Evolutionary conservation across 2,888 invertebrate genomes (phyloP), one percentile per base, ranked within the genome.

Genomic region (Allolobophora icterica): DNA sequence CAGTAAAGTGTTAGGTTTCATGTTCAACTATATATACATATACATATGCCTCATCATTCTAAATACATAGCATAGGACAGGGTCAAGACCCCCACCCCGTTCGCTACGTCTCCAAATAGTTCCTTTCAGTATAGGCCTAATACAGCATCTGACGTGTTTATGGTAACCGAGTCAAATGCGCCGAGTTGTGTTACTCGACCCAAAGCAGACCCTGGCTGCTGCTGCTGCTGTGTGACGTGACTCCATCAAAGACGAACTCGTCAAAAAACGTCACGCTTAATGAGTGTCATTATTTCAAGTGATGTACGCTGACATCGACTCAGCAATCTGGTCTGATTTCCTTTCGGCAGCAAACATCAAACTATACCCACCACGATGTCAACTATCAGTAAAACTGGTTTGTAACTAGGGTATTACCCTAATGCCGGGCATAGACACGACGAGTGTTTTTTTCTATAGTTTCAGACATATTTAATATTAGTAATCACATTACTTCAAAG

Each of bases 181-280:
- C 30, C 71, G n/a, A 71, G 71, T n/a, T 71, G 71, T 11, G 71
- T 71, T 71, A 11, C 8, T 30, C 0, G 71, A 52, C 52, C 52
- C 21, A 21, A 52, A 13, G 24, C 52, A 11, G 71, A n/a, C 71
- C 11, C 38, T 38, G 38, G 1, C 0, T 6, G 30, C 30, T 71
- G 71, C 8, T 3, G 1, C 0, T 6, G 30, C 30, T 71, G 71
- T 8, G 17, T 71, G 71, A 71, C 71, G 52, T 71, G 30, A 71
- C 71, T 71, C 13, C n/a, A n/a, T 71, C 71, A 71, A 71, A 71
- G 71, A 71, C 71, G n/a, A n/a, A 71, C 71, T 71, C 71, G n/a
- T 71, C 71, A 71, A 71, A 71, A n/a, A n/a, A 71, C 17, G 71
- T 71, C 71, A 71, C 71, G 30, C 71, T n/a, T 71, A 71, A 71